Base-by-base conservation (phyloP, 2,113 vertebrate species). In the Bubo blakistoni region DNA sequence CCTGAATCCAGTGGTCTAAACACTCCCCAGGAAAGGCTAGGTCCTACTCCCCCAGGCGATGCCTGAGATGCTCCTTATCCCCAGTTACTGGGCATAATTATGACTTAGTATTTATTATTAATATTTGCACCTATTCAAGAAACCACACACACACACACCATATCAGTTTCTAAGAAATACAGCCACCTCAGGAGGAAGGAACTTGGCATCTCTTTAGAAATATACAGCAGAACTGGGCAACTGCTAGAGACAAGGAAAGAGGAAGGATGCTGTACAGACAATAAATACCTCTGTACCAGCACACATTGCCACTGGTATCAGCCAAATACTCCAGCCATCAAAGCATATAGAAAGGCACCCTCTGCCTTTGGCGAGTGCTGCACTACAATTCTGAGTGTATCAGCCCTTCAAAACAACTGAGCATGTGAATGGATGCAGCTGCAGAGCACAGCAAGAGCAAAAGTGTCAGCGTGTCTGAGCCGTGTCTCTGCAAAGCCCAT, bases 401-500 rank as follows among this genome's bases (percentile, higher is more conserved):
- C 55, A 63, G 49, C 49, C 76, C 44, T 49, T 29, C 49, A 11
- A 2, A 61, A 19, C 49, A 34, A 3, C 30, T 5, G 18, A 40
- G 17, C 9, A 0, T 0, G 1, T 11, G 74, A 18, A 40, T 1
- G 27, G 88, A n/a, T 42, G 25, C 46, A 44, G 81, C 67, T 42
- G 67, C 59, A 82, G 57, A 57, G 84, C 55, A 54, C 13, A 49
- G 47, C 36, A 67, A 29, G 49, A 61, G 74, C 91, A 16, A 17
- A 36, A 12, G 25, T 36, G 40, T 55, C 87, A 47, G 40, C 0
- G 6, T 18, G 46, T 10, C n/a, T 20, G 73, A 54, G 57, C 29
- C 18, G 4, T 1, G 0, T 6, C 78, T 26, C 81, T 47, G 63
- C 80, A 46, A 36, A 21, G 3, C 30, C 54, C 25, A 2, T 0